Percentiles rank a stretch among this genome's conserved stretches.
These are phyloP conservation scores for Knipowitschia caucasica DNA, from an alignment of 2,797 vertebrate species.

Conservation along the genomic window DNA sequence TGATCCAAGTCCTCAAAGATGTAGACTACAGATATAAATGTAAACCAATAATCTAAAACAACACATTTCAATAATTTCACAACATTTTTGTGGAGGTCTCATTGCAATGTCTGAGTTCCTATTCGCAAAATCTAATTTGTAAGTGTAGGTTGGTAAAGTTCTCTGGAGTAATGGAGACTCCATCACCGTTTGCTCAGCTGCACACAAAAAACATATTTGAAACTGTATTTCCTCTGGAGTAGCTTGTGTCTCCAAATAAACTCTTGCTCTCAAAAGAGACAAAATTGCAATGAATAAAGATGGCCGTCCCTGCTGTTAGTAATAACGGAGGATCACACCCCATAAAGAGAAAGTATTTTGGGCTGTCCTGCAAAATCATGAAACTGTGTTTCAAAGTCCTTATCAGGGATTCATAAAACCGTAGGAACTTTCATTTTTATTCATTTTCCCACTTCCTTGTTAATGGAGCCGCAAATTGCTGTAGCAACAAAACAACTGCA, in stretches of 20 bases:
- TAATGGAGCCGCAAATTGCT: slow-evolving; percentile 1
- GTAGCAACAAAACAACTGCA: neutral
- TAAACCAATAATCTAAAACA: no score
- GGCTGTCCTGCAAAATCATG: slow-evolving; percentile 61
- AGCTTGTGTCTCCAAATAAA: neutral
- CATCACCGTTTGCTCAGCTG: no score
- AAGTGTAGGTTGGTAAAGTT: no score
- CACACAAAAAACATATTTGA: neutral
- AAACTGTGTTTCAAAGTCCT: slow-evolving; percentile 57
- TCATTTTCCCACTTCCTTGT: slow-evolving; percentile 8
- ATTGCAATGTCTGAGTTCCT: no score
- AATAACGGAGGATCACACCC: slow-evolving; percentile 35
- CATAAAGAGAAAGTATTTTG: slow-evolving; percentile 40
- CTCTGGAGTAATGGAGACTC: no score
- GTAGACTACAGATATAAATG: no score
- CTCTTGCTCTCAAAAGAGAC: slow-evolving; percentile 38
- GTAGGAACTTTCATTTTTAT: slow-evolving; percentile 11
- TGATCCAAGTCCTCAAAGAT: no score
- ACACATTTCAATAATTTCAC: no score
- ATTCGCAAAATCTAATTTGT: no score
- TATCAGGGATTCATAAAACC: slow-evolving; percentile 46
- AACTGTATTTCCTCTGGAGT: neutral
- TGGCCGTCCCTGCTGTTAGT: slow-evolving; percentile 45
- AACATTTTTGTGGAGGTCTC: no score
- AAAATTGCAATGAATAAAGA: slow-evolving; percentile 43